These are phyloP conservation scores for Lamproptera curius DNA, from an alignment of 2,888 invertebrate genomes.

Conservation along the genomic window DNA sequence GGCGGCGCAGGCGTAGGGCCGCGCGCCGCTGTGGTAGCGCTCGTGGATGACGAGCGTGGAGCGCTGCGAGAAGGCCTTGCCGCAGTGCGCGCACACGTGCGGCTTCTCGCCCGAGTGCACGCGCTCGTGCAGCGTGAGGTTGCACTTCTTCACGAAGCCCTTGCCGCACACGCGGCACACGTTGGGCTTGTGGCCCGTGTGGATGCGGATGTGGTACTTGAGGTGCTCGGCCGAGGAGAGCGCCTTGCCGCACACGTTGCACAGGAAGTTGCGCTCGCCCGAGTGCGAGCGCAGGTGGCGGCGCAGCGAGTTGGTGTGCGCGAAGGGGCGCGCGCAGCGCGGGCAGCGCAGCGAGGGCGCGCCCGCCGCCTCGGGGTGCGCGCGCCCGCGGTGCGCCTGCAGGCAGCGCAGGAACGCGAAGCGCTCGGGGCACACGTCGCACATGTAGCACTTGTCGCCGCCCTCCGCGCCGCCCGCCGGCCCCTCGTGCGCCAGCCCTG, in stretches of 20 bases:
- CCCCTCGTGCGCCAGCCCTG: constrained; percentile 53
- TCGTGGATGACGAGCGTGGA: constrained; percentile 80
- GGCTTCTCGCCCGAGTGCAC: constrained; percentile 81
- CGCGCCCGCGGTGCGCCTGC: constrained; percentile 54
- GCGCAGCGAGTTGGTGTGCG: constrained; percentile 71
- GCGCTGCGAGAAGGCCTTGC: constrained; percentile 80
- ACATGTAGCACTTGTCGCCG: constrained; percentile 56
- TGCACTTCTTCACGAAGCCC: constrained; percentile 79
- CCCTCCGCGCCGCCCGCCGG: constrained; percentile 30
- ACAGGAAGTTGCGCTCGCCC: constrained; percentile 75
- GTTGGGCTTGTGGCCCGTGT: constrained; percentile 80
- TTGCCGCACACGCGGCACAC: constrained; percentile 71
- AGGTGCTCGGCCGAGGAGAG: constrained; percentile 78
- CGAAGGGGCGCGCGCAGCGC: constrained; percentile 65
- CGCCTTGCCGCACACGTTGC: constrained; percentile 80
- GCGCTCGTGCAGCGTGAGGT: constrained; percentile 79
- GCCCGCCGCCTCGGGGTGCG: constrained; percentile 55
- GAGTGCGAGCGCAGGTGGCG: constrained; percentile 67
- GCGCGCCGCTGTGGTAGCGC: constrained; percentile 63
- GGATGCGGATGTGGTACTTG: constrained; percentile 80
- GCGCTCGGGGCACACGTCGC: constrained; percentile 65
- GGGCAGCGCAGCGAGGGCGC: constrained; percentile 61
- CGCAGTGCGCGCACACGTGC: constrained; percentile 78
- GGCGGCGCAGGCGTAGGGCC: constrained; percentile 77
- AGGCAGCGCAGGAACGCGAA: constrained; percentile 69